Evolutionary conservation across 2,797 vertebrate species (phyloP).

Genomic region (Xenops minutus): DNA sequence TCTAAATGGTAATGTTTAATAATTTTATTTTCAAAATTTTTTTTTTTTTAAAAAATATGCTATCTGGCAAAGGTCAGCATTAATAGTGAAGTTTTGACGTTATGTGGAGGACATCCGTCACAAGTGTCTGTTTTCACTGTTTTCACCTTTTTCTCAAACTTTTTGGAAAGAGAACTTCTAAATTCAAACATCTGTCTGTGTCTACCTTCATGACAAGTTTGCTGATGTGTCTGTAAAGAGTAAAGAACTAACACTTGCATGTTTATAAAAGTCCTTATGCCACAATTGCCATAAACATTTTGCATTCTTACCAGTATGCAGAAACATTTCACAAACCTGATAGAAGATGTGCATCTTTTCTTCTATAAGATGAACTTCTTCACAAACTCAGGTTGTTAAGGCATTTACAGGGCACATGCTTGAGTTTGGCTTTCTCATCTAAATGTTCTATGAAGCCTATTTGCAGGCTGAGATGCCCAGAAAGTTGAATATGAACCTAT

Average conservation of each 20-base stretch:
- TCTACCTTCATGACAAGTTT: background rate
- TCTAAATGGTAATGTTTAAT: background rate
- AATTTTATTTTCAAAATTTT: background rate
- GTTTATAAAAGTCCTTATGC: background rate
- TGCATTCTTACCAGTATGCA: background rate
- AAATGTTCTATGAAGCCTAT: background rate
- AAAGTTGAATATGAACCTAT: background rate
- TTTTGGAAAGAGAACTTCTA: background rate
- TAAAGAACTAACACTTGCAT: background rate
- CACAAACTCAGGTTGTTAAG: background rate
- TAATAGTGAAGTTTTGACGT: background rate
- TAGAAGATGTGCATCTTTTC: background rate
- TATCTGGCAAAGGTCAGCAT: background rate
- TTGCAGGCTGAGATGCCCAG: background rate
- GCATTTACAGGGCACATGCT: background rate
- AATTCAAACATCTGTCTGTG: background rate
- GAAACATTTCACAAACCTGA: background rate
- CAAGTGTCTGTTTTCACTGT: background rate
- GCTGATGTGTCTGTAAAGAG: background rate
- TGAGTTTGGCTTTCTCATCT: background rate
- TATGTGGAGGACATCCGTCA: background rate
- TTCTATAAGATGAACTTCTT: background rate
- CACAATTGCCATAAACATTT: background rate
- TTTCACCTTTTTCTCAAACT: background rate
- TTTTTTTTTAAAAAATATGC: background rate